These are phyloP conservation scores for Planiliza haematocheilus DNA, from an alignment of 2,113 vertebrate species.

Conservation along the genomic window DNA sequence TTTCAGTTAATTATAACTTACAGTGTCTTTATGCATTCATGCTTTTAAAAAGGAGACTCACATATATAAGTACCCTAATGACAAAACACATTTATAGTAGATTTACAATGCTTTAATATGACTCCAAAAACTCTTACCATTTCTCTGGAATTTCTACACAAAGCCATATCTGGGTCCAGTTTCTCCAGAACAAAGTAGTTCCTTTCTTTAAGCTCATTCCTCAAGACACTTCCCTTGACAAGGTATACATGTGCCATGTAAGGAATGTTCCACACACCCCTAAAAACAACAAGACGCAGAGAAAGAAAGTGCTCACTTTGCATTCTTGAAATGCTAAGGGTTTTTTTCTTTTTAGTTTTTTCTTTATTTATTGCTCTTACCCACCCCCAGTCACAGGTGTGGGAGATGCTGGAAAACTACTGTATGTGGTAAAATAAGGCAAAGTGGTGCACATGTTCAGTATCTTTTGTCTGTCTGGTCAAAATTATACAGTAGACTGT, in stretches of 20 bases:
- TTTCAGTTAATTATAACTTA: neutral
- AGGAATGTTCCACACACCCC: conserved; percentile 97
- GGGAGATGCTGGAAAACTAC: neutral
- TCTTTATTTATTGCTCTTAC: neutral
- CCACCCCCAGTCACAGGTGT: neutral
- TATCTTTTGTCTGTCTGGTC: neutral
- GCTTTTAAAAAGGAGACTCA: neutral
- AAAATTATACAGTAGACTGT: neutral
- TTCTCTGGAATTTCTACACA: conserved; percentile 94
- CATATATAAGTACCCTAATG: neutral
- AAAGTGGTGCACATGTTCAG: neutral
- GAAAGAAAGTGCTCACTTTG: conserved; percentile 36
- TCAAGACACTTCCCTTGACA: conserved; percentile 89
- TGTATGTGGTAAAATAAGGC: neutral
- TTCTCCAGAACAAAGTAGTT: conserved; percentile 95
- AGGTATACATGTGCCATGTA: conserved; percentile 96
- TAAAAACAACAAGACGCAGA: conserved; percentile 70
- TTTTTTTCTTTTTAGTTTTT: conserved; percentile 1
- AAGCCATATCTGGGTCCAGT: conserved; percentile 95
- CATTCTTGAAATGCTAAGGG: conserved; percentile 9
- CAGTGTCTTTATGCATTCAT: neutral
- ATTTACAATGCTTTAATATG: neutral
- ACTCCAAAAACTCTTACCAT: conserved; percentile 86
- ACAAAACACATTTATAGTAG: neutral
- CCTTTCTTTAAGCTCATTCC: conserved; percentile 92